Evolutionary conservation across 2,797 vertebrate species (phyloP).

Genomic region (Lepilemur septentrionalis): DNA sequence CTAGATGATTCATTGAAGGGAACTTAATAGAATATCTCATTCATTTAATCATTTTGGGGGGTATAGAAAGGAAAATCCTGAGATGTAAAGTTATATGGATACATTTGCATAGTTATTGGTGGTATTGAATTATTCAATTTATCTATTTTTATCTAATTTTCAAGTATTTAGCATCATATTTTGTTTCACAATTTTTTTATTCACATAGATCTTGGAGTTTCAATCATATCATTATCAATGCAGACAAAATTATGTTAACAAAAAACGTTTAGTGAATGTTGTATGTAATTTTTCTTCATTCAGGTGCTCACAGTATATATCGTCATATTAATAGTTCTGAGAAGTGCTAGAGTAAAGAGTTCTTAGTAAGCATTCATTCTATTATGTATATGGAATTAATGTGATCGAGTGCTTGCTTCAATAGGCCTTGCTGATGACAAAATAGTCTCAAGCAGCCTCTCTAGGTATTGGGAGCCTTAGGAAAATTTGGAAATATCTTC

Average conservation of each 20-base stretch:
- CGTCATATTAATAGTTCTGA: not conserved
- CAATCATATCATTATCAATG: not conserved
- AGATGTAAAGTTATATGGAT: not conserved
- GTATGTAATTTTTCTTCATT: not conserved
- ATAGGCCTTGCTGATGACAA: not conserved
- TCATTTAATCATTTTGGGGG: not conserved
- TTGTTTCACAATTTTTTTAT: not conserved
- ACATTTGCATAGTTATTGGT: not conserved
- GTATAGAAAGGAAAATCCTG: not conserved
- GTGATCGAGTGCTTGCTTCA: not conserved
- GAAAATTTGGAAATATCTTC: not conserved
- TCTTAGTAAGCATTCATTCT: not conserved
- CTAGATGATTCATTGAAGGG: not conserved
- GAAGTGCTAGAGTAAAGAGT: not conserved
- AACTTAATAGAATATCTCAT: not conserved
- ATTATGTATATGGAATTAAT: not conserved
- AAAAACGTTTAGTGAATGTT: not conserved
- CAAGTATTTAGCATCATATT: not conserved
- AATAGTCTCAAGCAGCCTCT: not conserved
- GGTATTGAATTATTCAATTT: not conserved
- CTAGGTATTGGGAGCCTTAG: not conserved
- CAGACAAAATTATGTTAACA: not conserved
- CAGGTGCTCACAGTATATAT: not conserved
- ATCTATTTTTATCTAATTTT: not conserved
- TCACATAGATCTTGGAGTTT: not conserved